phyloP scores from a whole-genome alignment of 2,113 vertebrate species.

The Puntigrus tetrazona region DNA sequence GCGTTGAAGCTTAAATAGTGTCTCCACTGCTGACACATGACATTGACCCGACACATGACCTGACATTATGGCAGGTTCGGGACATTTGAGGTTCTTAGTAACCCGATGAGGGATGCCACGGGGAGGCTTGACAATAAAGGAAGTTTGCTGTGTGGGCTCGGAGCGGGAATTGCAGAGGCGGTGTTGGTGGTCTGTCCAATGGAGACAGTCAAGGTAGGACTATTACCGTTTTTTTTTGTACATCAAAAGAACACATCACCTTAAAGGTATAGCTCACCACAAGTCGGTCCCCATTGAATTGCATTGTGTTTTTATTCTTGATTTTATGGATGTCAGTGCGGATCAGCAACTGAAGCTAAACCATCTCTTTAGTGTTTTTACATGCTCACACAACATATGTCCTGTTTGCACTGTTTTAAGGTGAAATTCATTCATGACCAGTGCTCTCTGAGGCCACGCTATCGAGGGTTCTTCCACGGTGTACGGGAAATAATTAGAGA shows the following conservation, averaged over 20 bases:
- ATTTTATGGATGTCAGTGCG: too few relatives aligned
- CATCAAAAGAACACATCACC: neutral
- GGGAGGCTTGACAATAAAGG: conserved; percentile 77
- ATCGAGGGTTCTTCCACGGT: conserved; percentile 81
- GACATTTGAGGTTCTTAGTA: conserved; percentile 79
- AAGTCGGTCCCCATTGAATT: too few relatives aligned
- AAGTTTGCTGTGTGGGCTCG: conserved; percentile 77
- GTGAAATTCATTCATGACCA: conserved; percentile 84
- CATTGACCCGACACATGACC: neutral
- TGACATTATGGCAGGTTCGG: conserved; percentile 72
- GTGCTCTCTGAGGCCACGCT: conserved; percentile 74
- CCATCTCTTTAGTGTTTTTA: neutral
- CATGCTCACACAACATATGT: neutral
- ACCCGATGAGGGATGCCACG: conserved; percentile 72
- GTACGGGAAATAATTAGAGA: conserved; percentile 78
- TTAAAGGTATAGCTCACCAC: neutral
- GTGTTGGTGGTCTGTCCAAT: conserved; percentile 81
- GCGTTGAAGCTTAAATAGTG: neutral
- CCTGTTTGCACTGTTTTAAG: conserved; percentile 57
- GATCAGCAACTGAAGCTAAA: too few relatives aligned
- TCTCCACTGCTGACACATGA: neutral
- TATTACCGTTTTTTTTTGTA: neutral
- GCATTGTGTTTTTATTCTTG: too few relatives aligned
- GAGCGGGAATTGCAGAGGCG: conserved; percentile 75
- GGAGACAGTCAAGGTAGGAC: conserved; percentile 79